Conservation (phyloP, 2,797 vertebrate genomes). For the Cynodonichthys magdalenae region DNA sequence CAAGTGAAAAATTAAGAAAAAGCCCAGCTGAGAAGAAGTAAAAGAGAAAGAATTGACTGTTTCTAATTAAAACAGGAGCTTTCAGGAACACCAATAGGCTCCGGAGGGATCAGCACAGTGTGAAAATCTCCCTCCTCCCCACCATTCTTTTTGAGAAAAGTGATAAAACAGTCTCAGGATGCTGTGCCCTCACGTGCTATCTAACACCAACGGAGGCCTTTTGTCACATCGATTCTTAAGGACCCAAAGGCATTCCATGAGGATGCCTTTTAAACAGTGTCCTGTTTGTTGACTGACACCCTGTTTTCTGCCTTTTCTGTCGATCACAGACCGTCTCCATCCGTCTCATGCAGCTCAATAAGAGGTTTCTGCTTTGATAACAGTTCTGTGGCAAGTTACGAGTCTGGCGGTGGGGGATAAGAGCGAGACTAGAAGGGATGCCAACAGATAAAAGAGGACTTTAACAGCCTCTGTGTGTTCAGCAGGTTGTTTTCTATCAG, state of each 20-base stretch:
- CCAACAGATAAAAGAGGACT: constrained; percentile 73
- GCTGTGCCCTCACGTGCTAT: constrained; percentile 43
- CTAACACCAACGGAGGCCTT: constrained; percentile 55
- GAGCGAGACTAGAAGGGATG: constrained; percentile 62
- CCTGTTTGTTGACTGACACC: constrained; percentile 63
- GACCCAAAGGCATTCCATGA: constrained; percentile 51
- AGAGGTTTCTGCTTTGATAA: constrained; percentile 70
- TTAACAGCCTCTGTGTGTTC: constrained; percentile 66
- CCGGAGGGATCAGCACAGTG: constrained; percentile 45
- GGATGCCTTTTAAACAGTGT: constrained; percentile 40
- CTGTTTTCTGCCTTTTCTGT: constrained; percentile 33
- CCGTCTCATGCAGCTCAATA: constrained; percentile 54
- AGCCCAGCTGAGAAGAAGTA: constrained; percentile 10
- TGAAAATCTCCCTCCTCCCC: constrained; percentile 62
- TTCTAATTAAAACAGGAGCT: constrained; percentile 70
- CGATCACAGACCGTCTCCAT: constrained; percentile 27
- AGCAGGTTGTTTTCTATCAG: constrained; percentile 67
- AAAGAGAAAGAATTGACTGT: constrained; percentile 7
- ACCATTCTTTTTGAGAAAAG: constrained; percentile 41
- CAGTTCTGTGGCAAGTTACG: constrained; percentile 64
- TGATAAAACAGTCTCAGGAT: constrained; percentile 62
- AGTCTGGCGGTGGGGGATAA: constrained; percentile 65
- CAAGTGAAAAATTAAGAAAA: constrained; percentile 10
- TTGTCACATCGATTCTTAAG: constrained; percentile 58
- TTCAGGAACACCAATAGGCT: constrained; percentile 53